These are phyloP conservation scores for Portunus trituberculatus DNA, from an alignment of 1,140 invertebrate species.

Conservation along the genomic window DNA sequence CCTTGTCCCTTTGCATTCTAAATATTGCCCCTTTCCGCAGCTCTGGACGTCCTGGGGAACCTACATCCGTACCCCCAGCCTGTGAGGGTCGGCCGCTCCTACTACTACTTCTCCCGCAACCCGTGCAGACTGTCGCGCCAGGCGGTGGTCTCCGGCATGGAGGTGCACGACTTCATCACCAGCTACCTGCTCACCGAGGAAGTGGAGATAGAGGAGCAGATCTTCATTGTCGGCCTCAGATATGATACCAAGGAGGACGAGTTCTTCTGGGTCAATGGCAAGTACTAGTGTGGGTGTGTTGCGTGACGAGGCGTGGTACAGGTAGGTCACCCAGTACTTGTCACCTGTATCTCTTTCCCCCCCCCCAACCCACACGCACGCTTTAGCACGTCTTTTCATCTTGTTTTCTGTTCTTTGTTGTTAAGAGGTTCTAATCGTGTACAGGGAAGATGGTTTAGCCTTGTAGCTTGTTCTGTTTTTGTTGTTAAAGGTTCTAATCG, in stretches of 20 bases:
- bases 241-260: constrained; percentile 46
- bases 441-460: too few species aligned
- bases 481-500: too few species aligned
- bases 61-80: constrained; percentile 35
- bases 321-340: too few species aligned
- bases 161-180: constrained; percentile 57
- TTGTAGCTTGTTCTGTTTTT: too few species aligned
- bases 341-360: too few species aligned
- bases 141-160: constrained; percentile 4
- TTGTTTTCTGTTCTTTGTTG: too few species aligned
- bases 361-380: too few species aligned
- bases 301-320: too few species aligned
- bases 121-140: constrained; percentile 32
- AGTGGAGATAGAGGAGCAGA: background rate
- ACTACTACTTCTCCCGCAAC: constrained; percentile 25
- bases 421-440: too few species aligned
- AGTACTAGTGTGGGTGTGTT: background rate
- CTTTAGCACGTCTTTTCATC: too few species aligned
- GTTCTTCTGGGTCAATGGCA: constrained; percentile 58
- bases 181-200: constrained; percentile 51
- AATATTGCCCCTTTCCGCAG: background rate
- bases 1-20: background rate
- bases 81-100: constrained; percentile 47
- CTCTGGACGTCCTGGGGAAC: constrained; percentile 28
- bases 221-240: constrained; percentile 6